Conservation (phyloP, 2,888 invertebrate species). For the Pachliopta kotzebuea region DNA sequence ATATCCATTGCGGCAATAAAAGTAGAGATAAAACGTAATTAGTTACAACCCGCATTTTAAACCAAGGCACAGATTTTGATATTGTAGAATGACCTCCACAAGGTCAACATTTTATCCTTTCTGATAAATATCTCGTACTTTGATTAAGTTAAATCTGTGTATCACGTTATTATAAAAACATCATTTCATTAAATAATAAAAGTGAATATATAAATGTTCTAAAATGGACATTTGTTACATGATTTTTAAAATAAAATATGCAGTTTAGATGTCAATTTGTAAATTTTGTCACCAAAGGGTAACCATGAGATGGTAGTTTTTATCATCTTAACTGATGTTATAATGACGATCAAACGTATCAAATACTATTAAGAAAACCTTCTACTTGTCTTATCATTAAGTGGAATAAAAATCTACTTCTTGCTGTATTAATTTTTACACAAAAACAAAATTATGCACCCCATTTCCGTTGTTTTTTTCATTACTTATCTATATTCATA, state of each 20-base stretch:
- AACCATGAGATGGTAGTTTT: no score
- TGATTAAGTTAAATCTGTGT: not conserved
- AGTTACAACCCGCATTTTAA: not conserved
- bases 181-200: not conserved
- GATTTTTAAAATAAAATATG: not conserved
- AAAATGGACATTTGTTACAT: not conserved
- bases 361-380: no score
- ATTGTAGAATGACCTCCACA: no score
- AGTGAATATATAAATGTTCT: not conserved
- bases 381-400: no score
- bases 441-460: not conserved
- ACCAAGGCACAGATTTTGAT: not conserved
- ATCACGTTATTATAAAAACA: not conserved
- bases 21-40: not conserved
- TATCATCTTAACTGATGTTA: no score
- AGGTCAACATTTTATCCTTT: not conserved
- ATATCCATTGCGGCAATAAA: not conserved
- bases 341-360: no score
- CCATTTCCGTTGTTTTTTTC: not conserved
- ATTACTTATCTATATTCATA: conserved; percentile 1
- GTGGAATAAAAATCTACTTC: no score
- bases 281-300: no score
- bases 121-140: not conserved
- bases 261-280: not conserved
- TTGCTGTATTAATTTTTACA: not conserved